phyloP scores from a whole-genome alignment of 2,888 invertebrate species.

The Leucozona laternaria region DNA sequence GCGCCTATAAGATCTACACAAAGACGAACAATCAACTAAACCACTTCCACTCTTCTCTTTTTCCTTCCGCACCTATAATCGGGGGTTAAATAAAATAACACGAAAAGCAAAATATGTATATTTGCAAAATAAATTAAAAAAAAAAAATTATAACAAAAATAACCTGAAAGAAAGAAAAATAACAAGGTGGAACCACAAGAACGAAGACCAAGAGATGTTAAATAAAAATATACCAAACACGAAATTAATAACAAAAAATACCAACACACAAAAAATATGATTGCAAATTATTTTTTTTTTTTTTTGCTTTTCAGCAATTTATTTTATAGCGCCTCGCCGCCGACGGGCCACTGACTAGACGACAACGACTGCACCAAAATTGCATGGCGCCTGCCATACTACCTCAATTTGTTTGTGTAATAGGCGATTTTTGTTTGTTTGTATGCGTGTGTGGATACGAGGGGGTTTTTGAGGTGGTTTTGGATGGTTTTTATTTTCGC shows the following conservation, averaged over 20 bases:
- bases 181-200: slow-evolving; percentile 53
- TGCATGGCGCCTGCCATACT: slow-evolving; percentile 75
- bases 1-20: slow-evolving; percentile 34
- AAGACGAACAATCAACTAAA: slow-evolving; percentile 26
- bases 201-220: slow-evolving; percentile 54
- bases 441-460: slow-evolving; percentile 20
- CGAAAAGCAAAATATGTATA: slow-evolving; percentile 27
- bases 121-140: slow-evolving; percentile 12
- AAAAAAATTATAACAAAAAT: slow-evolving; percentile 15
- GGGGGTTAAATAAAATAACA: slow-evolving; percentile 54
- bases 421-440: slow-evolving; percentile 36
- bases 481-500: slow-evolving; percentile 38
- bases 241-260: slow-evolving; percentile 70
- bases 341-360: slow-evolving; percentile 75
- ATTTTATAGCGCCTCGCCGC: slow-evolving; percentile 74
- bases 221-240: slow-evolving; percentile 68
- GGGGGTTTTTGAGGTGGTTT: slow-evolving; percentile 39
- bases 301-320: slow-evolving; percentile 60
- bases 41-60: slow-evolving; percentile 14
- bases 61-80: slow-evolving; percentile 18
- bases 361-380: slow-evolving; percentile 71
- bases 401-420: slow-evolving; percentile 66
- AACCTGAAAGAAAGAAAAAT: slow-evolving; percentile 30
- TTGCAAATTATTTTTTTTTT: slow-evolving; percentile 42
- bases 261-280: slow-evolving; percentile 4